Percentiles rank a stretch among this genome's conserved stretches.
phyloP scores from a whole-genome alignment of 1,140 invertebrate genomes.

The Gonioctena quinquepunctata region DNA sequence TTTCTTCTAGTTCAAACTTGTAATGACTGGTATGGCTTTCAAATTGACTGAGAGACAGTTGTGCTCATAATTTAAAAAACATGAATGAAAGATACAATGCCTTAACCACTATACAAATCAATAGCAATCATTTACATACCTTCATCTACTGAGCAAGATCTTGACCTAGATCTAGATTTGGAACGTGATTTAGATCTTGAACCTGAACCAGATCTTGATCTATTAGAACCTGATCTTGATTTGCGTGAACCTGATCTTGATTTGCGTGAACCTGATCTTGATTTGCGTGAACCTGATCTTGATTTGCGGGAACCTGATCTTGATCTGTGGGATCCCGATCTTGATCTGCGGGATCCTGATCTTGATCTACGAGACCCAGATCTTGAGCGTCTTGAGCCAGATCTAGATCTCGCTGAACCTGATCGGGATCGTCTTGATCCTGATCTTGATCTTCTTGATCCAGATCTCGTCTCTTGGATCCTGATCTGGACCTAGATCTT shows the following conservation, averaged over 20 bases:
- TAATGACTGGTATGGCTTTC: no score
- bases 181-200: constrained; percentile 35
- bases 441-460: constrained; percentile 43
- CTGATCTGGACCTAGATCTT: constrained; percentile 27
- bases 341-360: constrained; percentile 46
- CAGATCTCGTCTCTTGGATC: constrained; percentile 28
- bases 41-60: no score
- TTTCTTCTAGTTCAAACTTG: no score
- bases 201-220: constrained; percentile 35
- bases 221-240: constrained; percentile 29
- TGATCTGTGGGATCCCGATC: constrained; percentile 28
- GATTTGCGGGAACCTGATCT: constrained; percentile 34
- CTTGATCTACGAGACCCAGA: constrained; percentile 49
- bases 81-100: no score
- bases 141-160: constrained; percentile 19
- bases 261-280: constrained; percentile 51
- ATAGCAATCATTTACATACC: no score
- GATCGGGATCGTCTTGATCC: constrained; percentile 47
- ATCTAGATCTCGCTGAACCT: constrained; percentile 52
- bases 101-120: no score
- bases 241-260: constrained; percentile 53
- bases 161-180: constrained; percentile 31
- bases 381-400: constrained; percentile 54
- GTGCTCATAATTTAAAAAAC: no score
- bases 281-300: constrained; percentile 27